These are phyloP conservation scores for Aphelocoma coerulescens DNA, from an alignment of 2,113 vertebrate species.

Conservation along the genomic window DNA sequence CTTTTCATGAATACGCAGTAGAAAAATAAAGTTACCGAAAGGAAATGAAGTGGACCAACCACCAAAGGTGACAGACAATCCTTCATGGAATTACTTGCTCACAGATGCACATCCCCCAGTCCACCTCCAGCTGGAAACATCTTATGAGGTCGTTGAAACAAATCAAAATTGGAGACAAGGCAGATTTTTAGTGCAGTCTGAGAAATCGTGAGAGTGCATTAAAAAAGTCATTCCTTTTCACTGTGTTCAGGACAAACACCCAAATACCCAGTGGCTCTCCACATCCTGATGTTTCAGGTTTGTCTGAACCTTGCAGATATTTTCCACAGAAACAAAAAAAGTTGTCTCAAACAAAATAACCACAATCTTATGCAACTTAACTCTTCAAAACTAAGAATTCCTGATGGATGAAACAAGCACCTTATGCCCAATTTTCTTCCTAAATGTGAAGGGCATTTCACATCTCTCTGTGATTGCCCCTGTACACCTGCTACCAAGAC, in stretches of 20 bases:
- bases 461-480: rapidly evolving
- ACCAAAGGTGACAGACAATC: background rate
- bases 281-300: background rate
- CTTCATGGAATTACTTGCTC: background rate
- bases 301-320: background rate
- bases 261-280: background rate
- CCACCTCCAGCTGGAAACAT: background rate
- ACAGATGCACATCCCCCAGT: background rate
- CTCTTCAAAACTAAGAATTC: background rate
- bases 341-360: background rate
- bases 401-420: background rate
- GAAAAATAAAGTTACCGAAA: background rate
- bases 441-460: background rate
- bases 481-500: background rate
- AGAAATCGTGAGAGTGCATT: background rate
- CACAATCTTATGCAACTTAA: background rate
- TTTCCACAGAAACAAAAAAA: background rate
- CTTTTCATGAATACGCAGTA: background rate
- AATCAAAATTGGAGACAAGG: background rate
- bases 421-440: background rate
- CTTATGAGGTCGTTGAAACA: background rate
- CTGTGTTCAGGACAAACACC: background rate
- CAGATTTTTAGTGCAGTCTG: background rate
- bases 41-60: background rate
- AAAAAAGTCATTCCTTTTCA: background rate